A percentile compares a stretch with the other conserved stretches of the same genome.
These are phyloP conservation scores for Dryobates pubescens DNA, from an alignment of 2,797 vertebrate genomes.

Conservation along the genomic window DNA sequence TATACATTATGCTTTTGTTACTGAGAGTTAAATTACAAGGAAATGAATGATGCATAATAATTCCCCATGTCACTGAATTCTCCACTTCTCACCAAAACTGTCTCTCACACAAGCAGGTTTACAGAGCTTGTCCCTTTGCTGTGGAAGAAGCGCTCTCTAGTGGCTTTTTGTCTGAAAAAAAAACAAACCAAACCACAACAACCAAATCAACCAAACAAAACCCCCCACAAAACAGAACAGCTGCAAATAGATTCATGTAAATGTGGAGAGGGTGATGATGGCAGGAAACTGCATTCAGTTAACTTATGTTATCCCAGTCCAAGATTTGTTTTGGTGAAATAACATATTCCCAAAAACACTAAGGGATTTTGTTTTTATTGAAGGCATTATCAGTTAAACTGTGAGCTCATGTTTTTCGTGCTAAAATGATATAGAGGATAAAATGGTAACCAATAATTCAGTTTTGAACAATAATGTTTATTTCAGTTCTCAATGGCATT, in stretches of 20 bases:
- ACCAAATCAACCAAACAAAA: too few relatives aligned
- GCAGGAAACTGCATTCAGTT: not conserved
- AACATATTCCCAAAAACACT: not conserved
- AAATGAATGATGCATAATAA: conserved; percentile 77
- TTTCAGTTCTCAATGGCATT: not conserved
- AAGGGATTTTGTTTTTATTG: not conserved
- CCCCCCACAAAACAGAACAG: not conserved
- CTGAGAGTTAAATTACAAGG: conserved; percentile 77
- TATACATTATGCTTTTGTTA: conserved; percentile 75
- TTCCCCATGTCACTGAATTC: conserved; percentile 71
- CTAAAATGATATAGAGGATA: not conserved
- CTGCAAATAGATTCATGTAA: not conserved
- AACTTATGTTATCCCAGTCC: not conserved
- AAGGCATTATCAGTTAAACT: not conserved
- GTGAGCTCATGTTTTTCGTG: not conserved
- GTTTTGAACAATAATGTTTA: not conserved
- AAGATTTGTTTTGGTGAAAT: not conserved
- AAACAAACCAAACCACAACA: not conserved
- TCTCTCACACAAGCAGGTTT: not conserved
- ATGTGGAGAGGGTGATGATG: not conserved
- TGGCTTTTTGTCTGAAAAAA: conserved; percentile 28
- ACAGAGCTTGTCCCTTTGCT: not conserved
- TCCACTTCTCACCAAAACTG: conserved; percentile 35
- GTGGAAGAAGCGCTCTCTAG: conserved; percentile 73
- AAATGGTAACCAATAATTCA: conserved; percentile 1